Evolutionary conservation across 2,797 vertebrate genomes (phyloP).

Genomic region (Acanthurus tractus): DNA sequence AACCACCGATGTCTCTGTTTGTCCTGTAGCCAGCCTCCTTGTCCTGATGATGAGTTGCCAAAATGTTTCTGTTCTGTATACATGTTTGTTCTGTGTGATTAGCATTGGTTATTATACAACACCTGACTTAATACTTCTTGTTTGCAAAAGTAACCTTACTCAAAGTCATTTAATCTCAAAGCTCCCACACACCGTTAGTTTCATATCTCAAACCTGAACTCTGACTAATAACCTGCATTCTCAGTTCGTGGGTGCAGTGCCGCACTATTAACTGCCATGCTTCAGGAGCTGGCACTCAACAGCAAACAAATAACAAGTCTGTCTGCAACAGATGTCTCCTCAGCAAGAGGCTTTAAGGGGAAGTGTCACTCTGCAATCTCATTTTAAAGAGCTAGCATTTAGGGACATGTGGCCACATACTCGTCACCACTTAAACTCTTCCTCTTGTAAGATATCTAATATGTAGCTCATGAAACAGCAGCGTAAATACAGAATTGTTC

Average conservation of each 20-base stretch:
- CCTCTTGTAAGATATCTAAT: constrained; percentile 36
- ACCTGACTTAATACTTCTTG: neutral
- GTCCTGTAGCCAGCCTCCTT: constrained; percentile 37
- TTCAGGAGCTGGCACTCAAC: constrained; percentile 19
- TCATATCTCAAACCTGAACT: neutral
- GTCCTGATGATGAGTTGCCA: constrained; percentile 26
- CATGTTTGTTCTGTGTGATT: constrained; percentile 55
- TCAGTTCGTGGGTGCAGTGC: constrained; percentile 25
- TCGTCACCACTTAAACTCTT: constrained; percentile 10
- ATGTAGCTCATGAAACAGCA: constrained; percentile 24
- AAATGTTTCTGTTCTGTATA: constrained; percentile 51
- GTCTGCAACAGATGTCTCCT: constrained; percentile 71
- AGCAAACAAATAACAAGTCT: constrained; percentile 50
- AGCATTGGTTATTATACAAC: constrained; percentile 20
- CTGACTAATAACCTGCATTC: constrained; percentile 18
- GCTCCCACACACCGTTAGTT: neutral
- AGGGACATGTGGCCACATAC: constrained; percentile 20
- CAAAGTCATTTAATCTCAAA: neutral
- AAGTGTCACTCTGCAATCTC: constrained; percentile 41
- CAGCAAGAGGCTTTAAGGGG: constrained; percentile 31
- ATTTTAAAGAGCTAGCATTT: constrained; percentile 25
- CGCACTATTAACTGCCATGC: constrained; percentile 9
- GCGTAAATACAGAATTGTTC: constrained; percentile 9
- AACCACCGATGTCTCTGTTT: constrained; percentile 74
- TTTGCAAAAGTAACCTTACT: neutral